A percentile compares a stretch with the other conserved stretches of the same genome.
These are phyloP conservation scores for Triplophysa bombifrons DNA, from an alignment of 2,797 vertebrate genomes.

Conservation along the genomic window DNA sequence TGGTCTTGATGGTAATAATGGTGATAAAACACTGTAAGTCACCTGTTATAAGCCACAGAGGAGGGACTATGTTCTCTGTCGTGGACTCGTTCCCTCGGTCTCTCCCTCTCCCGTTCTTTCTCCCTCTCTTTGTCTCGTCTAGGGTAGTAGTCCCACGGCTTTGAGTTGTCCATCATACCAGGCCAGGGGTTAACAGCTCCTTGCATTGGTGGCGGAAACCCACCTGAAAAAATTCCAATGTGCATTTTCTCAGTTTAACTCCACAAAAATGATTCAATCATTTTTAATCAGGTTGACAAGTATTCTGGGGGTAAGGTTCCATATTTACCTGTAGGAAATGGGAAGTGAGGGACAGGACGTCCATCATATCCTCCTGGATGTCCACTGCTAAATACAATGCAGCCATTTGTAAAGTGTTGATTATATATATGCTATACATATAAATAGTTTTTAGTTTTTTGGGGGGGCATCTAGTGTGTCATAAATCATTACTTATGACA, in stretches of 20 bases:
- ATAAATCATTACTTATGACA: background rate
- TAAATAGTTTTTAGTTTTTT: too few relatives aligned
- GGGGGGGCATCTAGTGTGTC: too few relatives aligned
- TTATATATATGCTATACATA: background rate
- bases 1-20: background rate
- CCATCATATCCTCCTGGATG: slow-evolving; percentile 77
- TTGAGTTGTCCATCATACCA: slow-evolving; percentile 76
- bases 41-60: slow-evolving; percentile 78
- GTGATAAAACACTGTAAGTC: background rate
- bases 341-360: slow-evolving; percentile 74
- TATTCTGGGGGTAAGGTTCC: background rate
- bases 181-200: slow-evolving; percentile 76
- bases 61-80: slow-evolving; percentile 78
- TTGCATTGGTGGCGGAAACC: slow-evolving; percentile 76
- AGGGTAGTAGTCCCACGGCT: slow-evolving; percentile 78
- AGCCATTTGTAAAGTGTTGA: background rate
- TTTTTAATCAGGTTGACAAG: background rate
- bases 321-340: slow-evolving; percentile 76
- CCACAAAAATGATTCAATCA: background rate
- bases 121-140: slow-evolving; percentile 80
- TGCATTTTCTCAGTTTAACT: background rate
- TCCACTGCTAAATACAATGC: slow-evolving; percentile 59
- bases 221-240: slow-evolving; percentile 62
- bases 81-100: slow-evolving; percentile 76
- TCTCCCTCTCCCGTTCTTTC: slow-evolving; percentile 72